phyloP scores from a whole-genome alignment of 2,888 invertebrate genomes.

The Orthosia gothica region DNA sequence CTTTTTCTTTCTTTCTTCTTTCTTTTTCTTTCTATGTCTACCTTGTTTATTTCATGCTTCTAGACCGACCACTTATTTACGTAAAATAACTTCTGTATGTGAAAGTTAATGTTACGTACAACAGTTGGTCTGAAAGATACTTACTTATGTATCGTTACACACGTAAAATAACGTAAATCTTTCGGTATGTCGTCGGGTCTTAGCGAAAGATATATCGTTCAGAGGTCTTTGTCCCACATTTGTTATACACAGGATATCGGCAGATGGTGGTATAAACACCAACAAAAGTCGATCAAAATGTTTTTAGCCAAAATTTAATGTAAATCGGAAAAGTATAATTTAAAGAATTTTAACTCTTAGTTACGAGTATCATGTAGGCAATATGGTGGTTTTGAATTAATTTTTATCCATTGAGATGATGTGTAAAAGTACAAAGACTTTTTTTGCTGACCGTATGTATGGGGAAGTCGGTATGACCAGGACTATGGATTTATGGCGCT shows the following conservation, averaged over 20 bases:
- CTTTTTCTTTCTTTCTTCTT: no score
- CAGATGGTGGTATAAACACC: neutral
- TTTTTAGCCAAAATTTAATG: no score
- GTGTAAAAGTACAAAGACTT: no score
- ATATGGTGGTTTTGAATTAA: no score
- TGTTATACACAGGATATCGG: conserved; percentile 44
- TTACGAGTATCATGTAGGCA: no score
- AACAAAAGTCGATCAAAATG: no score
- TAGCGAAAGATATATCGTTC: conserved; percentile 47
- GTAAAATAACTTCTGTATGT: neutral
- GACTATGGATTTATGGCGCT: conserved; percentile 5
- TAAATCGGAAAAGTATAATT: no score
- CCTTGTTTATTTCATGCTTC: no score
- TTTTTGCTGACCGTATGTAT: neutral
- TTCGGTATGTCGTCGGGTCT: conserved; percentile 11
- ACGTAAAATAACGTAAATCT: conserved; percentile 42
- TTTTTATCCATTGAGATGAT: no score
- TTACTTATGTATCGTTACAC: conserved; percentile 1
- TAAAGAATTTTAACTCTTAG: no score
- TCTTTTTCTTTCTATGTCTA: no score
- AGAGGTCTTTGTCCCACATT: conserved; percentile 44
- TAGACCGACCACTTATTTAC: no score
- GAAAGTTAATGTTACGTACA: neutral
- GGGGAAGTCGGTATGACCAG: neutral
- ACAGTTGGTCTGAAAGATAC: neutral